Percentiles rank a stretch among this genome's conserved stretches.
Conservation (phyloP, 1,140 invertebrate genomes). For the Papilio aristodemus region DNA sequence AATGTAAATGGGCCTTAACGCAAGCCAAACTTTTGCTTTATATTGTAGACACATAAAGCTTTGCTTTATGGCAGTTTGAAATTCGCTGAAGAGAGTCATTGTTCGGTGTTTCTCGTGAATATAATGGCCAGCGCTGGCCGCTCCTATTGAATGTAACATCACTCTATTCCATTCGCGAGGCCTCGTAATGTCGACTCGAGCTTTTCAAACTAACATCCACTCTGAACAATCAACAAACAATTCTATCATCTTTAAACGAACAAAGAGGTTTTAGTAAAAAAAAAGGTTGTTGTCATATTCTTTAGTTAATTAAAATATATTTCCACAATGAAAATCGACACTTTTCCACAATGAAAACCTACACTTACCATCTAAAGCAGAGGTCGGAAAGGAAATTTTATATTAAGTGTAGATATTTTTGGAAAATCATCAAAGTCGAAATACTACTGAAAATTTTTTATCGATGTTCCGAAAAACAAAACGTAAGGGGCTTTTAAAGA, state of each 20-base stretch:
- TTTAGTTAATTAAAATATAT: too few species aligned
- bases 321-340: too few species aligned
- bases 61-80: background rate
- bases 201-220: constrained; percentile 2
- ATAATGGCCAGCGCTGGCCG: background rate
- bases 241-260: background rate
- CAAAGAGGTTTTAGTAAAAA: background rate
- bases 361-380: too few species aligned
- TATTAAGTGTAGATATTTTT: too few species aligned
- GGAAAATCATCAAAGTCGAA: too few species aligned
- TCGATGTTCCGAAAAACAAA: too few species aligned
- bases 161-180: background rate
- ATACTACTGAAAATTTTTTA: too few species aligned
- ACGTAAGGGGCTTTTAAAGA: too few species aligned
- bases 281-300: too few species aligned
- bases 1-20: background rate
- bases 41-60: constrained; percentile 13
- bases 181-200: background rate
- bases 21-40: constrained; percentile 12
- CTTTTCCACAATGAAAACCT: too few species aligned
- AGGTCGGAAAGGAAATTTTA: too few species aligned
- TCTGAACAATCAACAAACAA: background rate
- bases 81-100: constrained; percentile 10
- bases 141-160: constrained; percentile 1
- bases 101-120: constrained; percentile 5